Percentiles rank a stretch among this genome's conserved stretches.
Conservation (phyloP, 2,797 vertebrate genomes). For the Centropyge bicolor region DNA sequence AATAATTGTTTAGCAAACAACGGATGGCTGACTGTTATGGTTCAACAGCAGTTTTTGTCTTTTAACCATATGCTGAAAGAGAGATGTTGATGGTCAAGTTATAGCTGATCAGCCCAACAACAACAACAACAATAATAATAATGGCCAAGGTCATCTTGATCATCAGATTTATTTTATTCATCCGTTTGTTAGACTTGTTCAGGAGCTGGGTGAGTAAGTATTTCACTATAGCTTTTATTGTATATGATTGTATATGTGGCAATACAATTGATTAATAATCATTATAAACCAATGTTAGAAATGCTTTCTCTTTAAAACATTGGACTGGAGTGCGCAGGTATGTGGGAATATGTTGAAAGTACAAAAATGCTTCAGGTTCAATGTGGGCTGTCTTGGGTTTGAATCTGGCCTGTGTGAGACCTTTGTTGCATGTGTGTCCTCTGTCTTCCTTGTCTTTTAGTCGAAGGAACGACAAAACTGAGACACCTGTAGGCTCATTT, state of each 20-base stretch:
- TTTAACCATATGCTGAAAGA: not conserved
- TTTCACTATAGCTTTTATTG: too few relatives aligned
- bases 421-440: not conserved
- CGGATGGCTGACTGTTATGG: not conserved
- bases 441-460: not conserved
- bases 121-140: too few relatives aligned
- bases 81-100: too few relatives aligned
- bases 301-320: not conserved
- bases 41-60: not conserved
- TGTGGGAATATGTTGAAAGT: not conserved
- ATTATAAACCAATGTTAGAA: constrained; percentile 5
- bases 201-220: too few relatives aligned
- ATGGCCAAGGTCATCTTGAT: too few relatives aligned
- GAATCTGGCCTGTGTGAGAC: not conserved
- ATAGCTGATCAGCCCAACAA: constrained; percentile 1
- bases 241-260: too few relatives aligned
- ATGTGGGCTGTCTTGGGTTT: not conserved
- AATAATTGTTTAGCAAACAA: not conserved
- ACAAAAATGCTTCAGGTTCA: not conserved
- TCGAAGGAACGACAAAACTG: not conserved
- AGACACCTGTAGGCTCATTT: not conserved
- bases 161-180: too few relatives aligned
- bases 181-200: too few relatives aligned
- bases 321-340: not conserved
- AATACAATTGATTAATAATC: not conserved